phyloP scores from a whole-genome alignment of 2,888 invertebrate species.

The Willowsia nigromaculata region DNA sequence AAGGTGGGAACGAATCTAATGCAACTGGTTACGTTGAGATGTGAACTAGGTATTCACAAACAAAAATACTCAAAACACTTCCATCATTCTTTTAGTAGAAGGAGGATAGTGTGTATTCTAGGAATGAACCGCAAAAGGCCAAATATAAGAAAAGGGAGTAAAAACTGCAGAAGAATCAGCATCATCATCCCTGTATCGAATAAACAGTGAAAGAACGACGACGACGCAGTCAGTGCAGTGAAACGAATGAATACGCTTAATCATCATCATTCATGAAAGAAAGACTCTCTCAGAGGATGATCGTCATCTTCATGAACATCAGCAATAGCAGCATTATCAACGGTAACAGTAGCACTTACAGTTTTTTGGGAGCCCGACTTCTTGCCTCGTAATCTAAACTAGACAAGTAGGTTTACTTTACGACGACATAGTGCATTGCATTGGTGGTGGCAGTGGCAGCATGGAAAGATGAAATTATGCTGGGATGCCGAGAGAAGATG shows the following conservation, averaged over 20 bases:
- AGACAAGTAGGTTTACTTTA: too few species aligned
- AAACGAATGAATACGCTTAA: constrained; percentile 65
- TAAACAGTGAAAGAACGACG: background rate
- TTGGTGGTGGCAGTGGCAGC: too few species aligned
- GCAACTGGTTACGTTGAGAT: constrained; percentile 40
- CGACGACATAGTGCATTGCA: too few species aligned
- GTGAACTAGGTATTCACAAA: constrained; percentile 27
- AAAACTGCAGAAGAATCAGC: constrained; percentile 17
- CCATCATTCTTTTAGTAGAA: background rate
- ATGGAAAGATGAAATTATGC: constrained; percentile 26
- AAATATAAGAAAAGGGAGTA: background rate
- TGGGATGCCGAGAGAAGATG: background rate
- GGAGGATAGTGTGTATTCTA: constrained; percentile 24
- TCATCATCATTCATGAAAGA: constrained; percentile 48
- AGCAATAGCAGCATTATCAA: background rate
- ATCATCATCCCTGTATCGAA: background rate
- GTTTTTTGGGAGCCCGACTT: background rate
- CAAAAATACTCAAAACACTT: background rate
- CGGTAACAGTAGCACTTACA: constrained; percentile 36
- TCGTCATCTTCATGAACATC: background rate
- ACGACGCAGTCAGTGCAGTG: constrained; percentile 47
- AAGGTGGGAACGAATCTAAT: constrained; percentile 52
- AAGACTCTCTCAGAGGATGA: background rate
- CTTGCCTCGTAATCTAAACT: background rate
- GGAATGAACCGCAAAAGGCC: constrained; percentile 59